Conservation (phyloP, 2,888 invertebrate species). For the Aricia artaxerxes region DNA sequence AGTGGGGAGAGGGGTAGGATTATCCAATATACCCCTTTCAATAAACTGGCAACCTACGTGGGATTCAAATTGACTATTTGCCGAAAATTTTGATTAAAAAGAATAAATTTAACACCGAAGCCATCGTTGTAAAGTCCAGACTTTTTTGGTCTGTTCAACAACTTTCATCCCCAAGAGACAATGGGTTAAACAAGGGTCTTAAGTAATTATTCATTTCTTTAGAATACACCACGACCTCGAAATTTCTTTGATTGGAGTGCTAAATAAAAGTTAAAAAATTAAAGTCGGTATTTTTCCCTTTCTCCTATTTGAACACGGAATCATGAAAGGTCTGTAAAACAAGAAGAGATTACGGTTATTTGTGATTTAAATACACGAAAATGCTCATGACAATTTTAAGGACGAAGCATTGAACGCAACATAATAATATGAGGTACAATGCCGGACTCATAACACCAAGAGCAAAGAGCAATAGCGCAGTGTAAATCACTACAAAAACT, state of each 20-base stretch:
- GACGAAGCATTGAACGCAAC: not conserved
- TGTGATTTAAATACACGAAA: not conserved
- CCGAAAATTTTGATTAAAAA: constrained; percentile 1
- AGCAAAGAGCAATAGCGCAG: constrained; percentile 13
- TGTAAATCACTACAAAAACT: constrained; percentile 33
- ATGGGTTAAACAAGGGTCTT: constrained; percentile 5
- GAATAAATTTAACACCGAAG: not conserved
- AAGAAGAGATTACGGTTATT: not conserved
- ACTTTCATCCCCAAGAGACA: not conserved
- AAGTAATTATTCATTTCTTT: constrained; percentile 17
- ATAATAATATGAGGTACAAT: not conserved
- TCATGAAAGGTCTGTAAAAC: not conserved
- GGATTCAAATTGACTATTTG: not conserved
- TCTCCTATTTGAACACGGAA: not conserved
- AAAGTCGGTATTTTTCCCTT: not conserved
- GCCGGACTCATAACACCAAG: not conserved
- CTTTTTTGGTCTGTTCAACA: not conserved
- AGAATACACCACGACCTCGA: not conserved
- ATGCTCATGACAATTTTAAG: not conserved
- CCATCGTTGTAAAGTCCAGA: not conserved
- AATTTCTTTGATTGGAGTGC: constrained; percentile 13
- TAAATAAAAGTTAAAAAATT: not conserved
- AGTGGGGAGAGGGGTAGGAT: not conserved
- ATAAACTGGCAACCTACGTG: not conserved
- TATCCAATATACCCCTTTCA: constrained; percentile 9